These are phyloP conservation scores for Drosophila phalerata DNA, from an alignment of 2,888 invertebrate genomes.

Conservation along the genomic window DNA sequence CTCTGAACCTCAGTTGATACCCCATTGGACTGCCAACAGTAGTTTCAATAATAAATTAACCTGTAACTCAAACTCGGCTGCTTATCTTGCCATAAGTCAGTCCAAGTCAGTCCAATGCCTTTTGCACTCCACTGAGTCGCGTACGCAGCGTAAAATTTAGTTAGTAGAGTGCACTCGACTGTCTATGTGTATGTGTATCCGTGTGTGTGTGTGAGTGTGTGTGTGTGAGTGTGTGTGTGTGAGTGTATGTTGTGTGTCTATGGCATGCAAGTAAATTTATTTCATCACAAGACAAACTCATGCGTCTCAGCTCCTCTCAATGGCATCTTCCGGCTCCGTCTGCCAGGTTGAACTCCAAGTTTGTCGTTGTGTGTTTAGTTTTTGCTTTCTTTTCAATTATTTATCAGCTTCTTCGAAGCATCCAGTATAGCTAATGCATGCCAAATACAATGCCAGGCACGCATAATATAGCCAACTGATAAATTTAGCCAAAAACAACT, in stretches of 20 bases:
- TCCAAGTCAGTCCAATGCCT: conserved; percentile 62
- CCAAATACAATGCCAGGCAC: conserved; percentile 51
- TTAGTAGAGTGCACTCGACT: conserved; percentile 52
- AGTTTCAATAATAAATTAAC: conserved; percentile 80
- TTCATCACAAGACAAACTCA: conserved; percentile 56
- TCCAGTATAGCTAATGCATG: conserved; percentile 49
- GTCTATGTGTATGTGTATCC: conserved; percentile 14
- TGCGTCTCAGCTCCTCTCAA: conserved; percentile 45
- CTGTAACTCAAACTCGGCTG: conserved; percentile 65
- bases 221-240: conserved; percentile 18
- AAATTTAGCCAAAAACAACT: conserved; percentile 24
- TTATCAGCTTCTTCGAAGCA: conserved; percentile 50
- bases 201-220: conserved; percentile 19
- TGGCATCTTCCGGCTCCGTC: conserved; percentile 45
- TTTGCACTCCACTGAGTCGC: conserved; percentile 64
- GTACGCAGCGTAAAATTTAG: conserved; percentile 53
- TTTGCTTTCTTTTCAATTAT: conserved; percentile 60
- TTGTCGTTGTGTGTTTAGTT: conserved; percentile 27
- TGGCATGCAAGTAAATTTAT: conserved; percentile 67
- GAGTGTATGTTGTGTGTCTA: conserved; percentile 31
- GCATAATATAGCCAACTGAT: conserved; percentile 45
- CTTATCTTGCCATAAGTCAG: conserved; percentile 64
- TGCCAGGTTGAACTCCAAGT: conserved; percentile 42
- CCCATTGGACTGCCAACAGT: conserved; percentile 61
- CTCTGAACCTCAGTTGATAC: not conserved